Evolutionary conservation across 2,888 invertebrate genomes (phyloP), one percentile per base, ranked within the genome.

Genomic region (Cheilosia scutellata): DNA sequence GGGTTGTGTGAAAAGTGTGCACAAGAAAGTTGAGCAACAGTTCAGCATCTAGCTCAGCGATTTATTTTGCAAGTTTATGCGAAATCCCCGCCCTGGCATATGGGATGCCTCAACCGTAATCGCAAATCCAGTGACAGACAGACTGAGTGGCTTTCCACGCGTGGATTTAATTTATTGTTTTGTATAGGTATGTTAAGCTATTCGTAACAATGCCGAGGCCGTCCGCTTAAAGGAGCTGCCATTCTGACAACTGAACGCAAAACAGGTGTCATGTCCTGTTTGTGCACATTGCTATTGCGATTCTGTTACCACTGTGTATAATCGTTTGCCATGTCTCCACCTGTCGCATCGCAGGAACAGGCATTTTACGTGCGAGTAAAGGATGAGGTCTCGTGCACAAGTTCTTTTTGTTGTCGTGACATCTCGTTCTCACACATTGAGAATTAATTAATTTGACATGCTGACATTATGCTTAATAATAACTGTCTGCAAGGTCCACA

Each of bases 401-500:
- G 63, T 71, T 84, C 57, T 65, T 79, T 71, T 76, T 75, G 80
- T 68, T 86, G 53, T 71, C 76, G 60, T 76, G 84, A 80, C 76
- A 72, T 76, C 75, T 72, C 44, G 65, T 62, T 63, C 62, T 78
- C 63, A 78, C 76, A 71, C 68, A 86, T 68, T 57, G 71, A 20
- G 66, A 82, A 82, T 82, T 82, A 86, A 86, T 82, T 77, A 74
- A 74, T 82, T 62, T 63, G 68, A 84, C 71, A 76, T 53, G 58
- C 60, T 53, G 75, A 74, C 78, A 74, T 20, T 74, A 68, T 72
- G 55, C 76, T 55, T 77, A 25, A 66, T 66, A 60, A 77, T 70
- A 60, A 57, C 71, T 66, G 75, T 49, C 49, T 66, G 20, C 65
- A 58, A 40, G 40, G 76, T 76, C 58, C 76, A 29, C 76, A 53